phyloP scores from a whole-genome alignment of 2,888 invertebrate species.

The Caenorhabditis virilis region DNA sequence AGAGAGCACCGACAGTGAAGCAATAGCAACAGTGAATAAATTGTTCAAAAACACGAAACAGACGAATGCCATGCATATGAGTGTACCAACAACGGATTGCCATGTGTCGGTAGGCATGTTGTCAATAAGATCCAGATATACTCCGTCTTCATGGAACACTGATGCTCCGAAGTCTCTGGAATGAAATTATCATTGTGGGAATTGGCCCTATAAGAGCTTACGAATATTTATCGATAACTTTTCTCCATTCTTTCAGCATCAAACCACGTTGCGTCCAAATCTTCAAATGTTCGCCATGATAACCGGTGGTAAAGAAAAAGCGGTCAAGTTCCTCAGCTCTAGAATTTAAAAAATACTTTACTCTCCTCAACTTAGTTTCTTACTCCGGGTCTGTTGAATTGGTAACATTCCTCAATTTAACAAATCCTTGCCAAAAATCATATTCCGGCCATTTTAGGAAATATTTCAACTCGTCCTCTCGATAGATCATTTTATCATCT shows the following conservation, averaged over 20 bases:
- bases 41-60: constrained; percentile 65
- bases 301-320: constrained; percentile 67
- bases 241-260: constrained; percentile 58
- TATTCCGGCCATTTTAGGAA: constrained; percentile 67
- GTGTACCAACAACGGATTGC: constrained; percentile 63
- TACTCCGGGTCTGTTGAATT: constrained; percentile 51
- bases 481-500: constrained; percentile 43
- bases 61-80: constrained; percentile 64
- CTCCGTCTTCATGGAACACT: constrained; percentile 62
- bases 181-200: neutral
- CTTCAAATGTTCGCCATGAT: constrained; percentile 59
- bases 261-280: constrained; percentile 61
- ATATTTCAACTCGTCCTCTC: constrained; percentile 57
- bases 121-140: constrained; percentile 66
- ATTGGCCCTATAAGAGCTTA: constrained; percentile 6
- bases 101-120: constrained; percentile 66
- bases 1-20: constrained; percentile 42
- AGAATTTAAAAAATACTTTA: neutral
- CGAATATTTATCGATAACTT: constrained; percentile 61
- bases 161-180: constrained; percentile 54
- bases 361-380: neutral
- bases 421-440: constrained; percentile 65
- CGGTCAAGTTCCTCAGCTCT: constrained; percentile 54
- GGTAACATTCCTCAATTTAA: constrained; percentile 53
- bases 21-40: constrained; percentile 64